A percentile compares a stretch with the other conserved stretches of the same genome.
Evolutionary conservation across 2,888 invertebrate species (phyloP).

Genomic region (Tinea pellionella): DNA sequence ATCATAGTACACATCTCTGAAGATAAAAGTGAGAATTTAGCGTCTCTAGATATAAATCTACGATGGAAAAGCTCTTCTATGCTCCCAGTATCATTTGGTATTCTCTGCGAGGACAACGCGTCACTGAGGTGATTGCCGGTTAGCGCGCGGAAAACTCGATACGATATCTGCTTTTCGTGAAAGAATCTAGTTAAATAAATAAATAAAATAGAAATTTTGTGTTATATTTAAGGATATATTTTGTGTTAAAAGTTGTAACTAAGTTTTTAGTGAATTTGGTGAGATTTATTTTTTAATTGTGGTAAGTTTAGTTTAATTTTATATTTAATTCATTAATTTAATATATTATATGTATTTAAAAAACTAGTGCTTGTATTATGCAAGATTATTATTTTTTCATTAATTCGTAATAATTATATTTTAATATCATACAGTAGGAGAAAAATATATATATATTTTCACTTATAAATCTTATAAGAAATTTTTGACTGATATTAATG

Average conservation of each 20-base stretch:
- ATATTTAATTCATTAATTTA: too few species aligned
- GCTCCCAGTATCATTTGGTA: background rate
- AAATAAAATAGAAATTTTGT: background rate
- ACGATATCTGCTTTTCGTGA: background rate
- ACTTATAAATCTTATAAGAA: background rate
- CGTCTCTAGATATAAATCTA: background rate
- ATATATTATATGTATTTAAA: too few species aligned
- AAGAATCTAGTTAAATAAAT: background rate
- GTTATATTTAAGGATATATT: background rate
- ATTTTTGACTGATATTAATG: constrained; percentile 2
- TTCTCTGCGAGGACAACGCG: background rate
- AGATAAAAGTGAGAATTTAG: background rate
- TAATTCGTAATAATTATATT: too few species aligned
- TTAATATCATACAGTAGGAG: too few species aligned
- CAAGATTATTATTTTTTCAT: too few species aligned
- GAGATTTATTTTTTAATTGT: too few species aligned
- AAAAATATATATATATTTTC: too few species aligned
- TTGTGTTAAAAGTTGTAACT: too few species aligned
- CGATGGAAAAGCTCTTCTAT: background rate
- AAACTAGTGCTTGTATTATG: too few species aligned
- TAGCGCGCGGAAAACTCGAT: background rate
- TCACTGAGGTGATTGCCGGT: background rate
- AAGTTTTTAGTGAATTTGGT: too few species aligned
- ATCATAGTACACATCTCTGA: too few species aligned
- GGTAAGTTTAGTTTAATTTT: too few species aligned